phyloP scores from a whole-genome alignment of 2,888 invertebrate species.

The Amorpha juglandis region DNA sequence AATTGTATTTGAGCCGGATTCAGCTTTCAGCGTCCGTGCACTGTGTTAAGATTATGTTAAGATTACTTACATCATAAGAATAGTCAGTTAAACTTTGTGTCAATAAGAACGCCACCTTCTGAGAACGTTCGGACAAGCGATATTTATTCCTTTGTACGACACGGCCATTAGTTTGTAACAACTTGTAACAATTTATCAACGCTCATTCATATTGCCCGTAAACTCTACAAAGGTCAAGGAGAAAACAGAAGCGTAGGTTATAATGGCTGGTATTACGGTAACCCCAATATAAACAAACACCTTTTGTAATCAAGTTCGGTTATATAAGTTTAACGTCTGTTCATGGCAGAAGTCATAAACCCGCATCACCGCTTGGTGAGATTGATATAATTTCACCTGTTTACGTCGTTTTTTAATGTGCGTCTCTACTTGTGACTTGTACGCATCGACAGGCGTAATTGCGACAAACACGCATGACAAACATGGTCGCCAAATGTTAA shows the following conservation, averaged over 20 bases:
- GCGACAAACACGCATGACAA: no score
- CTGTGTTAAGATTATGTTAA: no score
- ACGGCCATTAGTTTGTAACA: background rate
- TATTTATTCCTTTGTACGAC: background rate
- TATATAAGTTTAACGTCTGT: constrained; percentile 12
- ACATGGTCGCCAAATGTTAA: no score
- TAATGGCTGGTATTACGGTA: background rate
- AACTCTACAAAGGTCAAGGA: constrained; percentile 16
- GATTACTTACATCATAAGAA: no score
- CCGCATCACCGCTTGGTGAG: background rate
- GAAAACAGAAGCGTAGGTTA: background rate
- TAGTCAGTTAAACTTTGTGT: no score
- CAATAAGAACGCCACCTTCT: background rate
- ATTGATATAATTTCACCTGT: constrained; percentile 1
- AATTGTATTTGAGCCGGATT: no score
- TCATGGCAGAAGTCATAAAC: constrained; percentile 4
- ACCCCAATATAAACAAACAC: constrained; percentile 17
- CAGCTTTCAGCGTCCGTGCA: no score
- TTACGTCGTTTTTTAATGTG: background rate
- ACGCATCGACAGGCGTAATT: no score
- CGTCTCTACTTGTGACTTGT: no score
- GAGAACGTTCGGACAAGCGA: background rate
- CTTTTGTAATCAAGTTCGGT: constrained; percentile 3
- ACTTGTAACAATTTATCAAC: background rate
- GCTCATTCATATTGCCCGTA: constrained; percentile 1